A percentile compares a stretch with the other conserved stretches of the same genome.
Conservation (phyloP, 2,888 invertebrate species). For the Emesis russula region DNA sequence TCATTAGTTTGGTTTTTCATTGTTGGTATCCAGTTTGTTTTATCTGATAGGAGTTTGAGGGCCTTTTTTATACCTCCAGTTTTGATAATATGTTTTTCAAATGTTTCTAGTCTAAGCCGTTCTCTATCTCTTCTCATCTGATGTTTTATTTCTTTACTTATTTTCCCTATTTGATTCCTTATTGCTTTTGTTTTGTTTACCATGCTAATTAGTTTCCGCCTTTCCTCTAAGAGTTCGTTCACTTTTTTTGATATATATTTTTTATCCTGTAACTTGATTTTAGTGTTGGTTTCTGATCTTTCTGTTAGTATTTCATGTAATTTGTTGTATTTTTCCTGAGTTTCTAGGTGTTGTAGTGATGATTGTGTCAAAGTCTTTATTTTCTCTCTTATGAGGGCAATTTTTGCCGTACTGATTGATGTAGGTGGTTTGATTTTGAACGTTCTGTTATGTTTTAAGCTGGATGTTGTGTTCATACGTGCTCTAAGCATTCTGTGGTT, state of each 20-base stretch:
- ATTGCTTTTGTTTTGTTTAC: constrained; percentile 36
- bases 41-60: constrained; percentile 30
- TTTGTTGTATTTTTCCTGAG: constrained; percentile 34
- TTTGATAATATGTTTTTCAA: constrained; percentile 47
- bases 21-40: constrained; percentile 54
- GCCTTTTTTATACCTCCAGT: constrained; percentile 60
- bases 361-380: not conserved
- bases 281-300: not conserved
- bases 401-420: not conserved
- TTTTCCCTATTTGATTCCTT: constrained; percentile 42
- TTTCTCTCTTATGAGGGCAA: not conserved
- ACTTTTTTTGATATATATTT: constrained; percentile 13
- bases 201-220: constrained; percentile 23
- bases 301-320: constrained; percentile 26
- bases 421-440: constrained; percentile 12
- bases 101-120: constrained; percentile 30
- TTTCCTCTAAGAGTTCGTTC: constrained; percentile 33
- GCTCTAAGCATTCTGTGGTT: constrained; percentile 80
- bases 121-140: constrained; percentile 44
- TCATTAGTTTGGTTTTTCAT: constrained; percentile 36
- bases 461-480: constrained; percentile 29
- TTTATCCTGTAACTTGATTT: constrained; percentile 14
- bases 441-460: constrained; percentile 18
- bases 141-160: constrained; percentile 55
- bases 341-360: constrained; percentile 5